Percentiles rank a stretch among this genome's conserved stretches.
phyloP scores from a whole-genome alignment of 92 coral and sea anemone genomes.

The Pocillopora grandis region DNA sequence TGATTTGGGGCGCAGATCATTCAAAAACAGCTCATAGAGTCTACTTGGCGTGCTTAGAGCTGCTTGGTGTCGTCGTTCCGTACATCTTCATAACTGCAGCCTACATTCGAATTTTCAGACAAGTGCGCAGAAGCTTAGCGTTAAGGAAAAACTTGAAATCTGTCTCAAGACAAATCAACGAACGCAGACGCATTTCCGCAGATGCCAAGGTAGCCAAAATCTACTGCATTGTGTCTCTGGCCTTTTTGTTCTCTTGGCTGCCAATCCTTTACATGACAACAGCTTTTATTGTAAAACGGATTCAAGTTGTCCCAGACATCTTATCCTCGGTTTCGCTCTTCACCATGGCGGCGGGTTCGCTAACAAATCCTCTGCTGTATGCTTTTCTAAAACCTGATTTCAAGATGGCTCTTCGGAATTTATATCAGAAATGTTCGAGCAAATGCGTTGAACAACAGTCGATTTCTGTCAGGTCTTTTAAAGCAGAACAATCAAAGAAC shows the following conservation, averaged over 20 bases:
- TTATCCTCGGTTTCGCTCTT: conserved; percentile 53
- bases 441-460: no score
- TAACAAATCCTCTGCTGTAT: conserved; percentile 68
- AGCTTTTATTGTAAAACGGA: conserved; percentile 37
- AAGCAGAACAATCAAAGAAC: no score
- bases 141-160: conserved; percentile 26
- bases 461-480: no score
- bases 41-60: conserved; percentile 56
- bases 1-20: conserved; percentile 58
- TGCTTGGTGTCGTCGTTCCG: conserved; percentile 68
- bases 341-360: conserved; percentile 68
- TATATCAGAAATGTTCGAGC: background rate
- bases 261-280: conserved; percentile 77
- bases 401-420: conserved; percentile 43
- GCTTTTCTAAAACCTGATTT: conserved; percentile 82
- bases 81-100: conserved; percentile 55
- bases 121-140: conserved; percentile 53
- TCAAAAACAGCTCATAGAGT: conserved; percentile 42
- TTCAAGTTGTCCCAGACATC: conserved; percentile 51
- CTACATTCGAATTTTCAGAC: conserved; percentile 55
- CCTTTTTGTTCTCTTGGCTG: conserved; percentile 70
- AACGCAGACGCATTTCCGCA: conserved; percentile 38
- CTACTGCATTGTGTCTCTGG: conserved; percentile 51
- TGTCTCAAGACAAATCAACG: conserved; percentile 3
- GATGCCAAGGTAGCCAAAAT: conserved; percentile 69